These are phyloP conservation scores for Zeuzera pyrina DNA, from an alignment of 2,888 invertebrate genomes.

Conservation along the genomic window DNA sequence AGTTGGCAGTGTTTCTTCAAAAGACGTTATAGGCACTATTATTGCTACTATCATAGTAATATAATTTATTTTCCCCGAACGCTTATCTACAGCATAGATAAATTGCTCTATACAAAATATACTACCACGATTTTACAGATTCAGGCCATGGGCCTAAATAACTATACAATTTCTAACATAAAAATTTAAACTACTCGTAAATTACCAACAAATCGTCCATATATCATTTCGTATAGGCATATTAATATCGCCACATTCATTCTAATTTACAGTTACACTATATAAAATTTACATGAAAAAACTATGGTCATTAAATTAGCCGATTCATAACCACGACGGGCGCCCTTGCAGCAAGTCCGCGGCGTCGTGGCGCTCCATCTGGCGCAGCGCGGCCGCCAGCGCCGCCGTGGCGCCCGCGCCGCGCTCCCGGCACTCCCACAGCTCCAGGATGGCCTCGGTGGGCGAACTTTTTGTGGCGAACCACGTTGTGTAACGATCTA, in stretches of 20 bases:
- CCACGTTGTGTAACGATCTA: slow-evolving; percentile 97
- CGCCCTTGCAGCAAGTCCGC: slow-evolving; percentile 58
- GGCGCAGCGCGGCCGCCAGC: slow-evolving; percentile 65
- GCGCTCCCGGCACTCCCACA: slow-evolving; percentile 95
- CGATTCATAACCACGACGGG: slow-evolving; percentile 65
- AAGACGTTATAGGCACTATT: slow-evolving; percentile 70
- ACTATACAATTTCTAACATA: slow-evolving; percentile 51
- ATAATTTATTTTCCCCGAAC: slow-evolving; percentile 51
- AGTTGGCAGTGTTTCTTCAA: slow-evolving; percentile 53
- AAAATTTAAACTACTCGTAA: slow-evolving; percentile 58
- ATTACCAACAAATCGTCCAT: slow-evolving; percentile 40
- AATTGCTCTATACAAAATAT: slow-evolving; percentile 63
- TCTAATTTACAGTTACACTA: too few relatives aligned
- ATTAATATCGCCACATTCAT: too few relatives aligned
- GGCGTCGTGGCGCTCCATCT: slow-evolving; percentile 61
- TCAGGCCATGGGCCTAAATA: slow-evolving; percentile 49
- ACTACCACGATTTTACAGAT: slow-evolving; percentile 63
- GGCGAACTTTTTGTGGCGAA: slow-evolving; percentile 98
- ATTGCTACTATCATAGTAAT: slow-evolving; percentile 71
- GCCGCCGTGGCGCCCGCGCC: slow-evolving; percentile 87
- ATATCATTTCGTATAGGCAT: too few relatives aligned
- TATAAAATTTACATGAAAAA: too few relatives aligned
- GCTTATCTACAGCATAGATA: slow-evolving; percentile 65
- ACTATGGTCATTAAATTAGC: too few relatives aligned
- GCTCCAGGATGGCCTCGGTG: slow-evolving; percentile 94